These are phyloP conservation scores for Zeuzera pyrina DNA, from an alignment of 2,888 invertebrate genomes.

Conservation along the genomic window DNA sequence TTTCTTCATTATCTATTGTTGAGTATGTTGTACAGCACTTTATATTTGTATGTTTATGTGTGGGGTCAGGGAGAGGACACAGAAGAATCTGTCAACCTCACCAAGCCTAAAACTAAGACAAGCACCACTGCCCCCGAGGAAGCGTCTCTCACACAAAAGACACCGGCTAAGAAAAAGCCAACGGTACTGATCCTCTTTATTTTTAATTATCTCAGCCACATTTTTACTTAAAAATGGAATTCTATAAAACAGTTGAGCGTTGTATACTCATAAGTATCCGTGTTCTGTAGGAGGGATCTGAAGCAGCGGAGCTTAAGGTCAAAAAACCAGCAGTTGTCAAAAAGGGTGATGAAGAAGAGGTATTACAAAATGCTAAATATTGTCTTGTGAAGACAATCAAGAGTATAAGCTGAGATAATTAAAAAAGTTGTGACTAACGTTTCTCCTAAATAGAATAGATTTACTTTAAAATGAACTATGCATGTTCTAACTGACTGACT, in stretches of 20 bases:
- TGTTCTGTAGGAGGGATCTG: slow-evolving; percentile 53
- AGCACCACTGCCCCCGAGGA: slow-evolving; percentile 67
- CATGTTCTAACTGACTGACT: slow-evolving; percentile 18
- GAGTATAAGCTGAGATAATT: slow-evolving; percentile 44
- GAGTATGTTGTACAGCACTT: slow-evolving; percentile 21
- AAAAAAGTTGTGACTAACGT: slow-evolving; percentile 33
- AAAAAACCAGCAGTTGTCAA: slow-evolving; percentile 64
- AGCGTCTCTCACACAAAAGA: slow-evolving; percentile 66
- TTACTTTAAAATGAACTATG: no score
- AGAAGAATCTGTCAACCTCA: slow-evolving; percentile 64
- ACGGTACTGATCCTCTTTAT: slow-evolving; percentile 45
- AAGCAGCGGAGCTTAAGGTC: slow-evolving; percentile 60
- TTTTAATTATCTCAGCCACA: slow-evolving; percentile 50
- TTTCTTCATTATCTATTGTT: slow-evolving; percentile 2
- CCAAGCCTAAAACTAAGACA: slow-evolving; percentile 63
- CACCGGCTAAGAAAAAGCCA: slow-evolving; percentile 63
- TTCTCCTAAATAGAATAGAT: no score
- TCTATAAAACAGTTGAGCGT: neutral
- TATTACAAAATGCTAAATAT: neutral
- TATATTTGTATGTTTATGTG: slow-evolving; percentile 25
- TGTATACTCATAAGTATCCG: slow-evolving; percentile 7
- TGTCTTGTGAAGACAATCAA: neutral
- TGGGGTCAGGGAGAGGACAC: slow-evolving; percentile 59
- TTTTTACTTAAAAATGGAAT: neutral
- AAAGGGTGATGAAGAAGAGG: slow-evolving; percentile 50